Base-by-base conservation (phyloP, 2,888 invertebrate genomes). In the Tetragonula carbonaria region DNA sequence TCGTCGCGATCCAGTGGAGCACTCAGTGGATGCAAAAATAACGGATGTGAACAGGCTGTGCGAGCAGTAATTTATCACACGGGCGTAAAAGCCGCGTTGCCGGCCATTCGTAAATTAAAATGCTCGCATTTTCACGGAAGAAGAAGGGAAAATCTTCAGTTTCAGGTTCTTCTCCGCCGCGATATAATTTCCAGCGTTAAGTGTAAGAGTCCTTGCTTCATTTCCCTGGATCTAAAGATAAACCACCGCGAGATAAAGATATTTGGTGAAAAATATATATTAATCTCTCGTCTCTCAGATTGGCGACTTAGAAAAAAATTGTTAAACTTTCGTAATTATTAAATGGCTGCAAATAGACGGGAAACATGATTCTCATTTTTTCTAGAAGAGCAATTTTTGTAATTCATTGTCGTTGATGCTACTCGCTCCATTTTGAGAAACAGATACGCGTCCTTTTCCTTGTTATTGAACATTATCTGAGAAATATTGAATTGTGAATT, bases 61-160 rank as follows among this genome's bases (percentile, higher is more conserved):
- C 23, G 16, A 21, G n/a, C 23, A 21, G 23, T 28, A 21, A 57
- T 75, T 75, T 45, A 67, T 75, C 67, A 23, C 4, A 8, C 14
- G 21, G 38, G 45, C n/a, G 45, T 57, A 67, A 67, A 75, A 11
- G 45, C 55, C 23, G 66, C 13, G 21, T 16, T 63, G 53, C 55
- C 53, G n/a, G 71, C 33, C 28, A 28, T 57, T 71, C 57, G 71
- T 71, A 57, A 57, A 71, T 65, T 53, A 50, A 65, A 53, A 59
- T 11, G 45, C 8, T 8, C n/a, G 33, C n/a, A 11, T 50, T 65
- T 57, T 57, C 66, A 45, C n/a, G 67, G 53, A 66, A 57, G 67
- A 38, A 28, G 28, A 57, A 67, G 50, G 57, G 21, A 21, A 74
- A 71, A 71, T 6, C 33, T 38, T 71, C 8, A 28, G 28, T 28